Evolutionary conservation across 2,888 invertebrate genomes (phyloP), one percentile per base, ranked within the genome.

Genomic region (Amiota mariae): DNA sequence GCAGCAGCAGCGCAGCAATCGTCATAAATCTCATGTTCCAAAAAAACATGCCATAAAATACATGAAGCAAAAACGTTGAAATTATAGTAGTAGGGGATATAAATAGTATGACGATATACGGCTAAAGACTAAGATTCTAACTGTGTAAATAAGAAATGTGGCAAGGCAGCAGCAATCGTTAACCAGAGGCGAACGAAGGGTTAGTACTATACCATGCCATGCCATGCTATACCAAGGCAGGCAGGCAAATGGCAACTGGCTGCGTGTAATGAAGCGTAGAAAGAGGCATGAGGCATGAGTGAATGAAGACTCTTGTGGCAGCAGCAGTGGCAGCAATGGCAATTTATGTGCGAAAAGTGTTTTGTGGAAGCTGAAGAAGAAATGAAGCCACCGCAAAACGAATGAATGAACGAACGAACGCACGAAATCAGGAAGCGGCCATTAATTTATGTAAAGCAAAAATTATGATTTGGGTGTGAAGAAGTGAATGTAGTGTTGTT

Each of bases 391-490:
- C 18, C n/a, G 20, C 59, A 18, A 20, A n/a, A 15, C 18, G 18
- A 18, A 20, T 59, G 36, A 18, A 59, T 46, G 70, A 78, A 71
- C 48, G 70, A 78, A 71, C 48, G 73, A 67, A 46, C 70, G 15
- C 54, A 36, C 36, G 68, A 75, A 75, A 76, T 71, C 76, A 73
- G 76, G 79, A 79, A 79, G 75, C 78, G 79, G 82, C 79, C 86
- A 85, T 87, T 85, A 84, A 85, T 87, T 85, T 85, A 87, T 87
- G 85, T 85, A 85, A 87, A 85, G 82, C 87, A 83, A 85, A 83
- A 86, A 86, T 85, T 86, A 85, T 87, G 87, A 82, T 84, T 24
- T 85, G 81, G 81, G 73, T 75, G 73, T 67, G 76, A 66, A 56
- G 49, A 48, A 70, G 71, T 57, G 63, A 72, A 63, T 71, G 72